Conservation (phyloP, 2,113 vertebrate genomes). For the Larimichthys polyactis region DNA sequence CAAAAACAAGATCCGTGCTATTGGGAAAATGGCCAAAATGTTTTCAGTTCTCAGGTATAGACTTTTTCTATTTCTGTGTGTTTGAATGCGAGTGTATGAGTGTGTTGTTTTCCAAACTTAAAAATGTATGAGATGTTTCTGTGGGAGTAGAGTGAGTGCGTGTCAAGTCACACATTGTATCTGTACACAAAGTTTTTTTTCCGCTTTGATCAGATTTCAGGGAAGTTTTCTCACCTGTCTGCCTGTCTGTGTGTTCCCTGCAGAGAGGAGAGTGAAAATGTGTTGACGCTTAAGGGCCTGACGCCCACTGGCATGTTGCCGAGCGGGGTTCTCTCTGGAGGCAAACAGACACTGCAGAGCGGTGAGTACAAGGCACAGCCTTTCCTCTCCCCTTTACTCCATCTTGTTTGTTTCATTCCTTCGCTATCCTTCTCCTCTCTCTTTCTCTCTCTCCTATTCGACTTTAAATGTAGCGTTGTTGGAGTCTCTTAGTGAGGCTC, state of each 20-base stretch:
- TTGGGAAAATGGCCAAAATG: constrained; percentile 90
- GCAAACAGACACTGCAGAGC: constrained; percentile 88
- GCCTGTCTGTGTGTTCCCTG: constrained; percentile 53
- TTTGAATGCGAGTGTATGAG: background rate
- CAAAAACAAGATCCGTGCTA: constrained; percentile 88
- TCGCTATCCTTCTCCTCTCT: constrained; percentile 14
- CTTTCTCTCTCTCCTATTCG: constrained; percentile 2
- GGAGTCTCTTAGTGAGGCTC: background rate
- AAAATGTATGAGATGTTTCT: background rate
- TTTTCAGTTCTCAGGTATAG: constrained; percentile 87
- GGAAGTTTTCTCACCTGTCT: constrained; percentile 50
- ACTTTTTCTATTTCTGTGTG: background rate
- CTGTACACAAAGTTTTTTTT: constrained; percentile 2
- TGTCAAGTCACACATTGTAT: background rate
- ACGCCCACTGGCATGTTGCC: constrained; percentile 90
- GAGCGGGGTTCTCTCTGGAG: constrained; percentile 87
- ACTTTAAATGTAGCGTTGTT: constrained; percentile 8
- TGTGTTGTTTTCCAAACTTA: background rate
- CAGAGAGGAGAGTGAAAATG: constrained; percentile 90
- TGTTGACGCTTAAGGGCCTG: constrained; percentile 88
- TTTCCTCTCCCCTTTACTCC: constrained; percentile 42
- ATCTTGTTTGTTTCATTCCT: constrained; percentile 44
- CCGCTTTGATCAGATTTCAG: constrained; percentile 26
- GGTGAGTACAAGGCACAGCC: constrained; percentile 76
- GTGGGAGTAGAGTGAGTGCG: background rate